Conservation (phyloP, 2,797 vertebrate genomes). For the Argentina silus region DNA sequence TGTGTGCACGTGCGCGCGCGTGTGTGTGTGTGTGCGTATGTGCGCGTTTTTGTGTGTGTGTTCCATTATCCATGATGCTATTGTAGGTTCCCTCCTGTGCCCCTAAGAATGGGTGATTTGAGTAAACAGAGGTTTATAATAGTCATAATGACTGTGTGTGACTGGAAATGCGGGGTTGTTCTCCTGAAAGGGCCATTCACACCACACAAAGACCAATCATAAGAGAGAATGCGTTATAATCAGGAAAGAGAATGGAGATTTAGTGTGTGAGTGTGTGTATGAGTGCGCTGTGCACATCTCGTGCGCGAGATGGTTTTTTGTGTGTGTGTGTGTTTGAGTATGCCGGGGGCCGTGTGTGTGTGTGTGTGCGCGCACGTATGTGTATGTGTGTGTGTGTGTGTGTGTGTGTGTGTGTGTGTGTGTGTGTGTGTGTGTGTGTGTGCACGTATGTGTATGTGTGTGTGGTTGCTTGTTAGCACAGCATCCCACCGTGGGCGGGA, state of each 20-base stretch:
- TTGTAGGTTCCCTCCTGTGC: slow-evolving; percentile 18
- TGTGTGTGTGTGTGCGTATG: not conserved
- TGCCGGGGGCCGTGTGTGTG: not conserved
- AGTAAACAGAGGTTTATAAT: slow-evolving; percentile 40
- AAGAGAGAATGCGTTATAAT: slow-evolving; percentile 17
- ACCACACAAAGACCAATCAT: slow-evolving; percentile 34
- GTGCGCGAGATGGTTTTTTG: no score
- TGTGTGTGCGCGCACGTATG: not conserved
- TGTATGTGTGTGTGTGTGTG: not conserved
- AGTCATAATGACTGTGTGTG: slow-evolving; percentile 27
- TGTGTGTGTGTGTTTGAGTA: not conserved
- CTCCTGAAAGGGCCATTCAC: slow-evolving; percentile 18
- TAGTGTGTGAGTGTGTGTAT: not conserved
- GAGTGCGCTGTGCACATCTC: no score
- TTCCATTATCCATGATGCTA: slow-evolving; percentile 24
- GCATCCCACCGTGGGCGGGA: not conserved
- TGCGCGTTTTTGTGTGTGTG: not conserved
- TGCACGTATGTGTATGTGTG: slow-evolving; percentile 18
- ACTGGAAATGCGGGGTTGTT: slow-evolving; percentile 29
- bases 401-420: not conserved
- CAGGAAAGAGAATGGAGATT: slow-evolving; percentile 14
- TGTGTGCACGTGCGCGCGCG: not conserved
- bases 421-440: not conserved
- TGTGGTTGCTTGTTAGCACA: slow-evolving; percentile 9
- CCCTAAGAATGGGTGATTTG: slow-evolving; percentile 23